Evolutionary conservation across 2,888 invertebrate genomes (phyloP), one percentile per base, ranked within the genome.

Genomic region (Oithona nana): DNA sequence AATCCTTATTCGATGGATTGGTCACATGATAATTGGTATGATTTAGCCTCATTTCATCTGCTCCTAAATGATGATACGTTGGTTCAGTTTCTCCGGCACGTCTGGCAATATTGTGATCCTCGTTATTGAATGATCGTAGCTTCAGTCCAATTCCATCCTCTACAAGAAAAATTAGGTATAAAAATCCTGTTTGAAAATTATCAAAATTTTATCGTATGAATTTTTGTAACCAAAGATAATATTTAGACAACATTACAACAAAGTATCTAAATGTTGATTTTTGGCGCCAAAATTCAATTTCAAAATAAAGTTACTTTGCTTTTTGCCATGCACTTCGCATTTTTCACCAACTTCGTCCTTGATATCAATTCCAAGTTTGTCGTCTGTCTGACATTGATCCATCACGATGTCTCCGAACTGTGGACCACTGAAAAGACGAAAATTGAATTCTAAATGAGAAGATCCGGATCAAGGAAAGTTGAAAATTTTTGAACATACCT

Each of bases 341-440:
- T 28, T 28, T 57, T 57, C n/a, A 28, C 57, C 30, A 24, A 29
- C 57, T 2, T n/a, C 1, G 2, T 57, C 57, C 4, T 57, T 57
- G 1, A 57, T 57, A 11, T n/a, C 1, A 26, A 57, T 29, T 4
- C 57, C 57, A n/a, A 28, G 57, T 11, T 28, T 28, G 31, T 24
- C 24, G 73, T 88, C 88, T 71, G 90, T 74, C 75, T 93, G 93
- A 73, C 89, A 90, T 74, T 87, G 86, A 75, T 94, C 93, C 84
- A 94, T 84, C 57, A 93, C 86, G 61, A 90, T 80, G 72, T 90
- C 86, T 69, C 86, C 85, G 70, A 86, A 87, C 74, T 94, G 93
- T 61, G 85, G 80, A 30, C 86, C 86, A 75, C 89, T 88, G 77
- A 51, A 78, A 77, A 60, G 57, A 61, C 49, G 49, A 57, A 30